Base-by-base conservation (phyloP, 2,797 vertebrate genomes). In the Chrysocyon brachyurus region DNA sequence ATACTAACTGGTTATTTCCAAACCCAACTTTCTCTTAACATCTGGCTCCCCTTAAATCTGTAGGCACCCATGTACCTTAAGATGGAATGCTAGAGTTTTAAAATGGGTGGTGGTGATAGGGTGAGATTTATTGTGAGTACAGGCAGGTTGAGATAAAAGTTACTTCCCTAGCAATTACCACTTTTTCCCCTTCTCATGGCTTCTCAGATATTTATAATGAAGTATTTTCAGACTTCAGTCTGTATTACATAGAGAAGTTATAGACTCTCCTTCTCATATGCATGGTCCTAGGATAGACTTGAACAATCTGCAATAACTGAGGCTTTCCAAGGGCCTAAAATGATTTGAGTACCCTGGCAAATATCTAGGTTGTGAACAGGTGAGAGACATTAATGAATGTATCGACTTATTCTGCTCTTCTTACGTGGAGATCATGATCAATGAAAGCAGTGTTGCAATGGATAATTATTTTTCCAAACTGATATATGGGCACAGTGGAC, bases 1-100 rank as follows among this genome's bases (percentile, higher is more conserved):
- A 52, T 95, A 81, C 9, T 87, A 85, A 61, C 57, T 84, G 46
- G 19, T 78, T 64, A 56, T 94, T 90, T 93, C 17, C 83, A 77
- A 61, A 66, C 10, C 6, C 12, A 72, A 14, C 8, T 78, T 90
- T 94, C 6, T 88, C 59, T 82, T 92, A 85, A 86, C 28, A 54
- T 9, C 2, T 2, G 36, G 12, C 24, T 96, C 3, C 31, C 87
- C 22, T 86, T 73, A 83, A 94, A 21, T 24, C 46, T 90, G 1
- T 63, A 75, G 87, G 40, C 3, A 54, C 3, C n/a, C 11, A 36
- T 5, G 12, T 54, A 75, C 19, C 16, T 92, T 54, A 63, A 70
- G 40, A 70, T 85, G 46, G 63, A 84, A 52, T 87, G 14, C 59
- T 92, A 46, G 6, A 73, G 31, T 63, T 59, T 87, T 90, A 87